Percentiles rank a stretch among this genome's conserved stretches.
phyloP scores from a whole-genome alignment of 2,113 vertebrate species.

The Stictonetta naevosa region DNA sequence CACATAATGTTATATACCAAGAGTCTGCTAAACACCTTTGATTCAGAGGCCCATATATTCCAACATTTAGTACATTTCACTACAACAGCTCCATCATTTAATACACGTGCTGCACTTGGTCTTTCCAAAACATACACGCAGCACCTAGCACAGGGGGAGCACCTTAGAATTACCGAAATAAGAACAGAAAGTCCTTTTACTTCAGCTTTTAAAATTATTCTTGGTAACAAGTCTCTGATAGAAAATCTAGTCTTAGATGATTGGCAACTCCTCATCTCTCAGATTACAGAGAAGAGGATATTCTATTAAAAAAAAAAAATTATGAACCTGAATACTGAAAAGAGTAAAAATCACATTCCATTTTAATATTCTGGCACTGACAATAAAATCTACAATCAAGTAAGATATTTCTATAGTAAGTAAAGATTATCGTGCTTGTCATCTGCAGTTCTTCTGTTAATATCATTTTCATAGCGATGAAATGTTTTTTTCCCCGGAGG shows the following conservation, averaged over 20 bases:
- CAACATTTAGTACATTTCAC: not conserved
- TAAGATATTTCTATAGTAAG: not conserved
- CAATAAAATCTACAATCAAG: not conserved
- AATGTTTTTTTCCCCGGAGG: not conserved
- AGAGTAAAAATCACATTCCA: slow-evolving; percentile 2
- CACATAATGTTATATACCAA: accelerated
- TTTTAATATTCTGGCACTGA: not conserved
- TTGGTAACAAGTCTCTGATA: not conserved
- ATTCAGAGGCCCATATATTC: not conserved
- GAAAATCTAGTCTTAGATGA: slow-evolving; percentile 13
- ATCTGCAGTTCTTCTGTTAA: not conserved
- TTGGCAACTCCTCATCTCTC: not conserved
- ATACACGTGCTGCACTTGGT: not conserved
- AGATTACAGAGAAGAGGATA: not conserved
- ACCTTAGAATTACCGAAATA: not conserved
- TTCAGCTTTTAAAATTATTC: not conserved
- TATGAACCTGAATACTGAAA: not conserved
- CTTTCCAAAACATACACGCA: not conserved
- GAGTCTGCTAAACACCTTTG: not conserved
- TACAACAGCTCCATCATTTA: not conserved
- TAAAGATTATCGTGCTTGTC: not conserved
- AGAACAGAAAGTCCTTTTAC: not conserved
- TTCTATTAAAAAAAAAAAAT: not conserved
- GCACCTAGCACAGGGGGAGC: not conserved
- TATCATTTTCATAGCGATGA: not conserved